Evolutionary conservation across 2,113 vertebrate species (phyloP), one percentile per base, ranked within the genome.

Genomic region (Caranx ignobilis): DNA sequence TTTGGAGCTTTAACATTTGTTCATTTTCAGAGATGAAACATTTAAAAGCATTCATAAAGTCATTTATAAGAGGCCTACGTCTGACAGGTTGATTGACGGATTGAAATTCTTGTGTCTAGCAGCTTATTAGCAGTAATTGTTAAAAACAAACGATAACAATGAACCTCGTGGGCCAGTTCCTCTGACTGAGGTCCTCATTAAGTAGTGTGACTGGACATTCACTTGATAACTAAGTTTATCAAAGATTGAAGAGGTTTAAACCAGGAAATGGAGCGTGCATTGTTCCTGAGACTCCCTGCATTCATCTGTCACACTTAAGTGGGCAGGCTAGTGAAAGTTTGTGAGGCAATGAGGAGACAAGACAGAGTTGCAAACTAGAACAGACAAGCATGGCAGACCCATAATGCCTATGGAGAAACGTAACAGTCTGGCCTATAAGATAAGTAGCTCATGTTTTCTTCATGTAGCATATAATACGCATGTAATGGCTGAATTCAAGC

Each of bases 271-370:
- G 5, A 18, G 5, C 6, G 5, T 48, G 16, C 47, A 48, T 18
- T 45, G 11, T 34, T 15, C 19, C 26, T 6, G 7, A 64, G 26
- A n/a, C 31, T 19, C 2, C 54, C 21, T 6, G 19, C 7, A 48
- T 48, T 67, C 52, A 18, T 37, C 50, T 68, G 75, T 68, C 39
- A 55, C 5, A 1, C 37, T 32, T 64, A 47, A 55, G 13, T 63
- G 32, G 18, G 50, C 34, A 75, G 43, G n/a, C 16, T 18, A 32
- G 10, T 26, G 41, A 41, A 41, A 41, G 37, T 31, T 56, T 47
- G 9, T 47, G 35, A 69, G 67, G n/a, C 60, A 11, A 16, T 31
- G 45, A 67, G 13, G 11, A 50, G 56, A 21, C 18, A 61, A 50
- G 43, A 9, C n/a, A 18, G 15, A 5, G 66, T 37, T 39, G 52